Conservation (phyloP, 2,113 vertebrate genomes). For the Catagonus wagneri region DNA sequence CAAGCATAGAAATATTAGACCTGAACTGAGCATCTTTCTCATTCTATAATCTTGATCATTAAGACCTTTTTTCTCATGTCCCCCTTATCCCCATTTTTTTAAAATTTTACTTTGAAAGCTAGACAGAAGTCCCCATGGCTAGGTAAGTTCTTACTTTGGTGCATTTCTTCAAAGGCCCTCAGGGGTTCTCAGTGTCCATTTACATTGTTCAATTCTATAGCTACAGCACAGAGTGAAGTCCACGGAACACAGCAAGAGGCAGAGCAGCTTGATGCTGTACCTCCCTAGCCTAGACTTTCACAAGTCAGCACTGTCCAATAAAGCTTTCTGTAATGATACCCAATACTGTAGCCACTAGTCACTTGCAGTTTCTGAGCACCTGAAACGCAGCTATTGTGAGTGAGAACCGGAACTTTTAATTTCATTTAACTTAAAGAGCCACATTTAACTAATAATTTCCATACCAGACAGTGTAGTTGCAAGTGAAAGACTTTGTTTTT, state of each 20-base stretch:
- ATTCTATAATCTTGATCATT: not conserved
- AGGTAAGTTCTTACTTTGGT: not conserved
- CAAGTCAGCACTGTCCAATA: not conserved
- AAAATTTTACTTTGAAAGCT: constrained; percentile 20
- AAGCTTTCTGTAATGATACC: not conserved
- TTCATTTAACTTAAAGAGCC: constrained; percentile 36
- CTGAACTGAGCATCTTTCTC: not conserved
- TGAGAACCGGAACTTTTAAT: constrained; percentile 28
- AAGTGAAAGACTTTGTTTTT: not conserved
- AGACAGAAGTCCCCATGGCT: not conserved
- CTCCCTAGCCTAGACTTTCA: not conserved
- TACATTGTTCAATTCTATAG: not conserved
- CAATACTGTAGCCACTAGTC: not conserved
- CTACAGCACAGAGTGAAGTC: not conserved
- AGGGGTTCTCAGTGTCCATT: not conserved
- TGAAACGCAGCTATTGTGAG: constrained; percentile 3
- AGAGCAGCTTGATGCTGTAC: not conserved
- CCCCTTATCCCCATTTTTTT: not conserved
- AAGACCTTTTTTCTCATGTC: not conserved
- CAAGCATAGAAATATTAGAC: not conserved
- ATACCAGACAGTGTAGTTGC: not conserved
- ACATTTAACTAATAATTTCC: not conserved
- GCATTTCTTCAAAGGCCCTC: not conserved
- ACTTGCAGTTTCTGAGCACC: not conserved
- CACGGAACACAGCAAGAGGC: not conserved